Base-by-base conservation (phyloP, 1,140 invertebrate species). In the Drosophila hydei region DNA sequence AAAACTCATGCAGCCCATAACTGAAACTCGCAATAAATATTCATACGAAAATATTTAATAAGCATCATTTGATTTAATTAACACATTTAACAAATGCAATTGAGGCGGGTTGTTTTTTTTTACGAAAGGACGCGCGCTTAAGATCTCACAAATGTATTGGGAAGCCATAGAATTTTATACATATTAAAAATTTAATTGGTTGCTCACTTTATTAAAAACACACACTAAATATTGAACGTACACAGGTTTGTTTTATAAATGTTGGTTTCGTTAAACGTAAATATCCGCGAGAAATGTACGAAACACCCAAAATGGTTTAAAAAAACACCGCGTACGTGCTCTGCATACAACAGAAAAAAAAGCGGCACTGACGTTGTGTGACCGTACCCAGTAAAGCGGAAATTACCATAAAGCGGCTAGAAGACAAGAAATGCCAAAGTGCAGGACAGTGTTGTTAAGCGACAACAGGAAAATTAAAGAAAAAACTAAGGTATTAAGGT, bases 361-460 rank as follows among this genome's bases (percentile, higher is more conserved):
- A 72, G 70, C 70, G 70, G 70, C 67, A 72, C 70, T 72, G 64
- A 60, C 21, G 21, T 0, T 16, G 30, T 67, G 62, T 72, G 62
- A 27, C 54, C 69, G 69, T 63, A 42, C n/a, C 3, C 5, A 33
- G 12, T 19, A 8, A 40, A 9, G 9, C 21, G 6, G 5, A 51
- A 58, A 65, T n/a, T 27, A 11, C 11, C 21, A 40, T 3, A 8
- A 16, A 42, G 9, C 8, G 6, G 45, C 2, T 4, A 11, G n/a
- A 21, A 30, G 2, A 23, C n/a, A 21, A 21, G 23, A 19, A 42
- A 25, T 25, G 14, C 33, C 12, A 21, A 40, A 18, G 12, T 38
- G 7, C 12, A 8, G 1, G 9, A 14, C 23, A 70, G 50, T 71
- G 60, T 2, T 71, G 68, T 14, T 61, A 61, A 69, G 21, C 25